Evolutionary conservation across 2,797 vertebrate species (phyloP), one percentile per base, ranked within the genome.

Genomic region (Gallinago nigripennis): DNA sequence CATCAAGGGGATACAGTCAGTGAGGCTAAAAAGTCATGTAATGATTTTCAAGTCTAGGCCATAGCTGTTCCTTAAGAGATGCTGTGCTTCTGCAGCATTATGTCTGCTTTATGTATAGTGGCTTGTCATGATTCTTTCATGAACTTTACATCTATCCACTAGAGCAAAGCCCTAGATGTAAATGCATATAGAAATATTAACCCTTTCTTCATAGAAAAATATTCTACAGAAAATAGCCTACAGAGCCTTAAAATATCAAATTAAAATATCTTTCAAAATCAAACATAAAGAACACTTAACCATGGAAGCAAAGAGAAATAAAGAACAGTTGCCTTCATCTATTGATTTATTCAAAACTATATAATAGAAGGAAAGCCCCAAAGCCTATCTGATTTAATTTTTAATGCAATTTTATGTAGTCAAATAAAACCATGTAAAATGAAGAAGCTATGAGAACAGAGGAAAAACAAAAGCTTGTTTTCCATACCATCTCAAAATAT

Each of bases 91-190:
- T n/a, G 56, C 69, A 81, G 89, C 69, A 64, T 45, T 78, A 81
- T 17, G 3, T 72, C 82, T 90, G 73, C 51, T 84, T 92, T 91
- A 88, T 56, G 66, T 69, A 51, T 5, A 88, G 25, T 15, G 25
- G 39, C 66, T 58, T 60, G n/a, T 66, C 82, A 95, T 82, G 86
- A 95, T 71, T 92, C 80, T 94, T 88, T 92, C 48, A 88, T 82
- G 73, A 94, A 58, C 41, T 78, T 87, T 86, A 78, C 43, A 92
- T 83, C 70, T 57, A 61, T 48, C 72, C 61, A 86, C 57, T 37
- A 81, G 20, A 86, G 45, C 15, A 88, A 94, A 91, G 56, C 19
- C 27, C 9, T 33, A 63, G 35, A 82, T 30, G 18, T 14, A 90
- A 82, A 82, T 25, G 28, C 21, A 84, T 9, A 33, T 0, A 30